phyloP scores from a whole-genome alignment of 2,888 invertebrate species.

The Diploptera punctata region DNA sequence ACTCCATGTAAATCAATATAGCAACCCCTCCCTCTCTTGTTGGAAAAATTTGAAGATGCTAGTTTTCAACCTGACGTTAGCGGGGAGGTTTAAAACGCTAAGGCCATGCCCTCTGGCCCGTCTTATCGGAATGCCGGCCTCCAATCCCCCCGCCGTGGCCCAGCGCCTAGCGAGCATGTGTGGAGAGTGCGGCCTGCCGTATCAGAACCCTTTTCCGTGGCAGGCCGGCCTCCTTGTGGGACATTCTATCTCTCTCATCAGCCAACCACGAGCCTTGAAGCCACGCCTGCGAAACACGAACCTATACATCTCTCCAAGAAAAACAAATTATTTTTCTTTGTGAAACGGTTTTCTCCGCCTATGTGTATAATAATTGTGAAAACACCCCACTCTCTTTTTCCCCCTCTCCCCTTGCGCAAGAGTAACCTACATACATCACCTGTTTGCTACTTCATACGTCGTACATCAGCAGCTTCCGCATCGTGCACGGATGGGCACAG shows the following conservation, averaged over 20 bases:
- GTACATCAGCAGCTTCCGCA: too few species aligned
- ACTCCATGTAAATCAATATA: not conserved
- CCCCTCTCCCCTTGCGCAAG: too few species aligned
- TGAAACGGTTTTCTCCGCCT: not conserved
- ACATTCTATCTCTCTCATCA: not conserved
- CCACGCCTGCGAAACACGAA: constrained; percentile 21
- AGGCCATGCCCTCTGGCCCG: not conserved
- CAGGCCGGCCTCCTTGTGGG: constrained; percentile 18
- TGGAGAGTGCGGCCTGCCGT: not conserved
- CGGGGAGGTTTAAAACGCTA: not conserved
- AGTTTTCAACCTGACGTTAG: not conserved
- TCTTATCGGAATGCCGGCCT: not conserved
- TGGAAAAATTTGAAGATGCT: not conserved
- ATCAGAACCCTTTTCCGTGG: constrained; percentile 19
- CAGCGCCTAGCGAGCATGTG: constrained; percentile 1
- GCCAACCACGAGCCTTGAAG: constrained; percentile 19
- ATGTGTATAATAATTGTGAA: too few species aligned
- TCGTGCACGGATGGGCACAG: too few species aligned
- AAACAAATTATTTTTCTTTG: not conserved
- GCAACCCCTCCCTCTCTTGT: not conserved
- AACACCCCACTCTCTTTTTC: too few species aligned
- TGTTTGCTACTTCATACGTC: too few species aligned
- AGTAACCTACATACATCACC: too few species aligned
- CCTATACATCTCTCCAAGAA: not conserved
- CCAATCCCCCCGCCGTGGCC: not conserved